Conservation (phyloP, 2,888 invertebrate species). For the Sicus ferrugineus region DNA sequence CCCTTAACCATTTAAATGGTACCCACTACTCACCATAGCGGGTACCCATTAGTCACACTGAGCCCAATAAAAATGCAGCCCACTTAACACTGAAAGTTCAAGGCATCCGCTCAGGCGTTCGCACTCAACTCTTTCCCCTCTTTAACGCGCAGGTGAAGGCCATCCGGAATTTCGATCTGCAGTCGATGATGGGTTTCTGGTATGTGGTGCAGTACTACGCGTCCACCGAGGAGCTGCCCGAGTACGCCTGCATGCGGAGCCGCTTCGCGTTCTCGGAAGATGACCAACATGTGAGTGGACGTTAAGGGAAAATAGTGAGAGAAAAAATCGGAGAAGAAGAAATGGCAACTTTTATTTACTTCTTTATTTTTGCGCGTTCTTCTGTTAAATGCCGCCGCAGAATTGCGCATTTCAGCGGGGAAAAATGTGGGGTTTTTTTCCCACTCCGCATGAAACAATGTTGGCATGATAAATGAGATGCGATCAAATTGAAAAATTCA, state of each 20-base stretch:
- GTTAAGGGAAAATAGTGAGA: neutral
- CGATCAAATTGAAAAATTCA: conserved; percentile 15
- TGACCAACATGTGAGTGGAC: conserved; percentile 59
- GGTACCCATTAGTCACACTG: too few species aligned
- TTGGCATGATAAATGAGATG: conserved; percentile 22
- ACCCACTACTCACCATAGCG: too few species aligned
- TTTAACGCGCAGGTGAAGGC: conserved; percentile 71
- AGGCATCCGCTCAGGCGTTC: too few species aligned
- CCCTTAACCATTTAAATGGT: too few species aligned
- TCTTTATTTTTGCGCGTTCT: conserved; percentile 1
- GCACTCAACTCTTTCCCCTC: too few species aligned
- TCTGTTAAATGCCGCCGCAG: neutral
- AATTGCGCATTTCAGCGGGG: neutral
- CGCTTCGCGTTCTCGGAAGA: conserved; percentile 60
- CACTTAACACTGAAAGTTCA: too few species aligned
- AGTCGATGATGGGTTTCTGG: conserved; percentile 84
- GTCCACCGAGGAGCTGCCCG: conserved; percentile 84
- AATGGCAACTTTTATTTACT: conserved; percentile 11
- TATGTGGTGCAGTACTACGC: conserved; percentile 89
- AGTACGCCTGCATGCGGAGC: conserved; percentile 86
- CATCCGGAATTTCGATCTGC: conserved; percentile 79
- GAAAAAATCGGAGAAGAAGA: neutral
- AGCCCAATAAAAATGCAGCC: too few species aligned
- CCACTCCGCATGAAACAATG: neutral
- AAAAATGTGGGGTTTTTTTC: neutral